Base-by-base conservation (phyloP, 92 coral and sea anemone genomes). In the Zoanthus solanderi region DNA sequence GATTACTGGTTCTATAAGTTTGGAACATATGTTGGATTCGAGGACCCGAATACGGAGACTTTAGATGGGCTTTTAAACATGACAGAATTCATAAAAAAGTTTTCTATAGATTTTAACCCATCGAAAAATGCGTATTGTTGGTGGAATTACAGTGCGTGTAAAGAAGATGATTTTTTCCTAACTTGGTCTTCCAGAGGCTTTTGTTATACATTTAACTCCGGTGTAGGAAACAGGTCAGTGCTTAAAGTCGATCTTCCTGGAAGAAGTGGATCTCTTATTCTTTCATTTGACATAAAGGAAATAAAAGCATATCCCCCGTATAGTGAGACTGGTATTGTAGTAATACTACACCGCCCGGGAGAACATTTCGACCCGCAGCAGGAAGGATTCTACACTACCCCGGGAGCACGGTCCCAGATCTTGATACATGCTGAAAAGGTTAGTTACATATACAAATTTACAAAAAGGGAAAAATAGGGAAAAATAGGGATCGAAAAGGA, bases 351-450 rank as follows among this genome's bases (percentile, higher is more conserved):
- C 9, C 72, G 84, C 5, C 84, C 52, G 3, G 84, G 84, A 3
- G 84, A 79, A 63, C 84, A 79, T 7, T 79, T 79, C 28, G 74
- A 79, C 18, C 73, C 73, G 13, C 37, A 37, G 7, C 84, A 79
- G 9, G 84, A 79, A 4, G 84, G 84, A 8, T 79, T 79, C 42
- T 79, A 79, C 37, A 61, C 73, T 8, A 79, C 73, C 6, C 44
- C 74, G 16, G 84, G 73, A 45, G 73, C 84, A 45, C 73, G 54
- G 34, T 79, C 84, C 45, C 84, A 79, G 68, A 42, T 79, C 57
- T 48, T 79, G 34, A 63, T 79, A 28, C 42, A 23, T 31, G 56
- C 68, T 66, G 7, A 61, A 12, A 63, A 60, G 84, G 84, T 79
- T 5, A 58, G 23, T 58, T 58, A 58, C 16, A 54, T 2, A 54